Evolutionary conservation across 2,888 invertebrate species (phyloP).

Genomic region (Cataglyphis albicans): DNA sequence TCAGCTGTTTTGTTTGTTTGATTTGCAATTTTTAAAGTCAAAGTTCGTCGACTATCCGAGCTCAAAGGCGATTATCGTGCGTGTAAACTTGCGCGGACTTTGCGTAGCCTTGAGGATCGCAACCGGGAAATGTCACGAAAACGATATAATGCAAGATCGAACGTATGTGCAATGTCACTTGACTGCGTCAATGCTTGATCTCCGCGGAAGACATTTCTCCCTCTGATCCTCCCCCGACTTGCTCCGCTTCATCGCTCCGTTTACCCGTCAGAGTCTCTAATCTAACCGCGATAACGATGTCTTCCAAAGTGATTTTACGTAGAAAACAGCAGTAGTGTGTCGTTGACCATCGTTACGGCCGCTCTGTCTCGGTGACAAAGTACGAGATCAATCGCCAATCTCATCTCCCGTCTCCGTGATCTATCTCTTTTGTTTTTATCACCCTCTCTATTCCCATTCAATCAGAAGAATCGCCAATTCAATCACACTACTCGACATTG

Average conservation of each 20-base stretch:
- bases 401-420: conserved; percentile 5
- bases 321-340: conserved; percentile 67
- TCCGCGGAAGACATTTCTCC: neutral
- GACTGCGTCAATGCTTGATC: neutral
- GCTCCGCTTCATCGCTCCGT: conserved; percentile 12
- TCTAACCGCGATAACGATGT: conserved; percentile 72
- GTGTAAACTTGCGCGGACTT: conserved; percentile 51
- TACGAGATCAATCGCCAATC: conserved; percentile 9
- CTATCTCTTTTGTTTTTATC: neutral
- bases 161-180: neutral
- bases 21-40: conserved; percentile 63
- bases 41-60: conserved; percentile 61
- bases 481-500: neutral
- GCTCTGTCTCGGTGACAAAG: conserved; percentile 61
- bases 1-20: conserved; percentile 69
- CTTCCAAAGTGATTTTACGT: conserved; percentile 59
- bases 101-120: conserved; percentile 57
- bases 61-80: conserved; percentile 24
- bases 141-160: neutral
- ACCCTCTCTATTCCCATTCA: neutral
- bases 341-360: conserved; percentile 69
- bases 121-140: conserved; percentile 1
- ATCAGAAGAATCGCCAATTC: neutral
- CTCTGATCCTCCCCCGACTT: neutral
- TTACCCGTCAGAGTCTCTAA: conserved; percentile 64